phyloP scores from a whole-genome alignment of 2,797 vertebrate species.

The Selene dorsalis region DNA sequence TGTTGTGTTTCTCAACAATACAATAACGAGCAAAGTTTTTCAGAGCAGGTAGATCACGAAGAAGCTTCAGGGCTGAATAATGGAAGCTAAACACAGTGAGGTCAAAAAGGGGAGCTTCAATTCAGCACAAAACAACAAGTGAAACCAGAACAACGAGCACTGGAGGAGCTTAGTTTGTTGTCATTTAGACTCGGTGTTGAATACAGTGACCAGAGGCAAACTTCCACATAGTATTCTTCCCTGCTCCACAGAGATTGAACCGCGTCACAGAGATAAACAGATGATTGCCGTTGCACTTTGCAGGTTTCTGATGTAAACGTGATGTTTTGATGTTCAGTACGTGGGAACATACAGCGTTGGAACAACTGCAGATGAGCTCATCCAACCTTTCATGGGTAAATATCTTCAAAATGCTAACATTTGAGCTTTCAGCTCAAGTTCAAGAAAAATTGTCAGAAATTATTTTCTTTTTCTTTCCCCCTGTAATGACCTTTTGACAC shows the following conservation, averaged over 20 bases:
- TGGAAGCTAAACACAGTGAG: not conserved
- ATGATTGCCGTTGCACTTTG: slow-evolving; percentile 1
- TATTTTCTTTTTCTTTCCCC: not conserved
- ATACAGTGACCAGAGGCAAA: slow-evolving; percentile 16
- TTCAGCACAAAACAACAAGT: slow-evolving; percentile 12
- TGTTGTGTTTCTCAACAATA: not conserved
- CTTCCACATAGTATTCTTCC: slow-evolving; percentile 11
- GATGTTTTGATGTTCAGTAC: not conserved
- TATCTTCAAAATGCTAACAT: slow-evolving; percentile 4
- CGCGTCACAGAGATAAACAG: slow-evolving; percentile 36
- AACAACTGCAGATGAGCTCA: slow-evolving; percentile 23
- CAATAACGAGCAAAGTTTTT: not conserved
- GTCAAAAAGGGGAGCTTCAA: slow-evolving; percentile 15
- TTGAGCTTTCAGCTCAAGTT: not conserved
- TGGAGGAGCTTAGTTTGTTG: slow-evolving; percentile 7
- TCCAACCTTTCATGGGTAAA: slow-evolving; percentile 1
- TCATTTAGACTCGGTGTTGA: slow-evolving; percentile 17
- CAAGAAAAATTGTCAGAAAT: not conserved
- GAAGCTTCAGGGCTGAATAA: not conserved
- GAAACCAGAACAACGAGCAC: slow-evolving; percentile 6
- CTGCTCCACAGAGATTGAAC: not conserved
- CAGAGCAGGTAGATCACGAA: not conserved
- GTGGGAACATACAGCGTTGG: not conserved
- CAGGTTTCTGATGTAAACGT: slow-evolving; percentile 9
- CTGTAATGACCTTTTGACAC: not conserved